These are phyloP conservation scores for Lophius americanus DNA, from an alignment of 2,797 vertebrate genomes.

Conservation along the genomic window DNA sequence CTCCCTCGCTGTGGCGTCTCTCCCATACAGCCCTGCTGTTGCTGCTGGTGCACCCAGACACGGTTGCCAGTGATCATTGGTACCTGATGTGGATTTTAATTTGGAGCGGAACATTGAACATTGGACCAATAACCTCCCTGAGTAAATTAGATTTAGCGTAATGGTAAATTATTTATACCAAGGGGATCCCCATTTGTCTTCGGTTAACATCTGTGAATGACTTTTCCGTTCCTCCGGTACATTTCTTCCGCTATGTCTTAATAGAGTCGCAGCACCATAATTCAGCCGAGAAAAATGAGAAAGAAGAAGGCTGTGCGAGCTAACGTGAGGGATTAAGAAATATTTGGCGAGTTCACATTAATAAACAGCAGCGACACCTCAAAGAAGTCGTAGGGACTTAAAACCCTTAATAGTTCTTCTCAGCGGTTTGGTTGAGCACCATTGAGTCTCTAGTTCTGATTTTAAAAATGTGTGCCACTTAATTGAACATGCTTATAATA, in stretches of 20 bases:
- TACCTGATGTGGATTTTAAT: constrained; percentile 44
- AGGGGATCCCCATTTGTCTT: constrained; percentile 21
- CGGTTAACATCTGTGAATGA: constrained; percentile 4
- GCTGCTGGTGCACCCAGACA: constrained; percentile 22
- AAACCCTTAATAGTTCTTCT: no score
- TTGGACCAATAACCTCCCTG: constrained; percentile 23
- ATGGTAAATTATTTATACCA: constrained; percentile 1
- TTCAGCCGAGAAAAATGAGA: constrained; percentile 7
- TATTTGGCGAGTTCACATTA: constrained; percentile 16
- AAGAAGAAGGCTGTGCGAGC: constrained; percentile 7
- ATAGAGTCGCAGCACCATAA: not conserved
- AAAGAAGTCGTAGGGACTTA: not conserved
- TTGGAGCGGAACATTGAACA: constrained; percentile 52
- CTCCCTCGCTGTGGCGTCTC: constrained; percentile 15
- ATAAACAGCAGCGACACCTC: constrained; percentile 14
- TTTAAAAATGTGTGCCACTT: no score
- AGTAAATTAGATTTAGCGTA: constrained; percentile 36
- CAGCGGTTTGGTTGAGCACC: no score
- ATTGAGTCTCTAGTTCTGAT: no score
- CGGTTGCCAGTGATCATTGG: constrained; percentile 48
- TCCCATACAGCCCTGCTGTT: constrained; percentile 49
- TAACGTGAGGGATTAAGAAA: not conserved
- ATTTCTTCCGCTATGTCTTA: not conserved
- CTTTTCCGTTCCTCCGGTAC: constrained; percentile 3
- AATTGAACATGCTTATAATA: no score